These are phyloP conservation scores for Cloeon dipterum DNA, from an alignment of 2,888 invertebrate genomes.

Conservation along the genomic window DNA sequence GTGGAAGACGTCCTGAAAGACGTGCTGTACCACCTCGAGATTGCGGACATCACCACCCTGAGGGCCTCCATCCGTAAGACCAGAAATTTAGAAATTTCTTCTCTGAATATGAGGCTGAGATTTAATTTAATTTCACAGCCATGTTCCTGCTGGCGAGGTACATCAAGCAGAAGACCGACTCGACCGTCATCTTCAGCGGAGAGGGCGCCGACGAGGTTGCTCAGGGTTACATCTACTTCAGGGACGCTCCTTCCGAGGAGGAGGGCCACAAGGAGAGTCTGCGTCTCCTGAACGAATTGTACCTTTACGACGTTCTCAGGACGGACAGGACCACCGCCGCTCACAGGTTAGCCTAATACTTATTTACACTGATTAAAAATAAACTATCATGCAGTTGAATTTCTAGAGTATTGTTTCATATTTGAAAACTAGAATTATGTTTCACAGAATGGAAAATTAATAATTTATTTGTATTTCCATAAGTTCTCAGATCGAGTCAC, in stretches of 20 bases:
- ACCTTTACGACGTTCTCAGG: conserved; percentile 57
- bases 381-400: too few relatives aligned
- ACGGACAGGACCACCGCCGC: conserved; percentile 52
- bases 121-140: conserved; percentile 15
- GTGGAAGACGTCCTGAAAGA: conserved; percentile 47
- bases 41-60: conserved; percentile 70
- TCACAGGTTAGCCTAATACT: conserved; percentile 17
- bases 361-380: too few relatives aligned
- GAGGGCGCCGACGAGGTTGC: conserved; percentile 90
- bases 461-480: too few relatives aligned
- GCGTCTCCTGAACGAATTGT: conserved; percentile 47
- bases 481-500: too few relatives aligned
- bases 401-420: too few relatives aligned
- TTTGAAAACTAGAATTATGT: too few relatives aligned
- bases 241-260: conserved; percentile 52
- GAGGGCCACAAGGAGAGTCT: conserved; percentile 56
- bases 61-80: conserved; percentile 44
- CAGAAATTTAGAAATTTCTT: background rate
- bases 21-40: conserved; percentile 73
- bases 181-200: conserved; percentile 75
- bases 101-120: background rate
- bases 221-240: conserved; percentile 90
- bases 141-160: conserved; percentile 68
- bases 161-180: conserved; percentile 58
- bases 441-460: too few relatives aligned